These are phyloP conservation scores for Oncorhynchus tshawytscha DNA, from an alignment of 2,113 vertebrate genomes.

Conservation along the genomic window DNA sequence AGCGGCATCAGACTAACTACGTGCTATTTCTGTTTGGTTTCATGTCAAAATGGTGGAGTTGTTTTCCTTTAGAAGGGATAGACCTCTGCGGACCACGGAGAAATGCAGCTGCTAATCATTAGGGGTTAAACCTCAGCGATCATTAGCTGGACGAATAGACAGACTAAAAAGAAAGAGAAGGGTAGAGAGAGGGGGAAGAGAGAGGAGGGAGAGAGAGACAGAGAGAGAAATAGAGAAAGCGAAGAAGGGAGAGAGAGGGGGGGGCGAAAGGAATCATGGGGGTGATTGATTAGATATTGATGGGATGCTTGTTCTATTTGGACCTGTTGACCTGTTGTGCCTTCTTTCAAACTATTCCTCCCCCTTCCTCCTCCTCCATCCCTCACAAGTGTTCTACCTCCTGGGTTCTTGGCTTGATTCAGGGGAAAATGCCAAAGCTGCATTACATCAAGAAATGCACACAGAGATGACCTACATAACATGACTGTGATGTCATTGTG, in stretches of 20 bases:
- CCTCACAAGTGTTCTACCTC: conserved; percentile 25
- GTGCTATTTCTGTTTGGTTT: conserved; percentile 54
- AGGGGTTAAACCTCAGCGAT: neutral
- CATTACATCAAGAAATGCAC: conserved; percentile 54
- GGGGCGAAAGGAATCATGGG: neutral
- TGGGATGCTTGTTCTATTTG: conserved; percentile 36
- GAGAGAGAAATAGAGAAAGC: too few relatives aligned
- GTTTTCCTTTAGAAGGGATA: conserved; percentile 23
- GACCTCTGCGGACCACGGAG: neutral
- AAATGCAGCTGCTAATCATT: conserved; percentile 30
- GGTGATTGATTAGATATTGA: conserved; percentile 42
- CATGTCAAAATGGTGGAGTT: conserved; percentile 42
- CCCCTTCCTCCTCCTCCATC: neutral
- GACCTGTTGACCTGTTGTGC: conserved; percentile 15
- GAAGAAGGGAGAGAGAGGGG: neutral
- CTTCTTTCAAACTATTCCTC: conserved; percentile 3
- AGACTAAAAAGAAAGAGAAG: neutral
- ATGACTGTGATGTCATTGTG: conserved; percentile 57
- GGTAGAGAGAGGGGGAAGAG: neutral
- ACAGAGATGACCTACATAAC: conserved; percentile 61
- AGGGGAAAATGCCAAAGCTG: conserved; percentile 39
- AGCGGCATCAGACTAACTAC: conserved; percentile 18
- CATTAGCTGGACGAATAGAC: conserved; percentile 7
- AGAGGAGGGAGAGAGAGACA: neutral
- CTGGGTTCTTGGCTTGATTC: conserved; percentile 35